Percentiles rank a stretch among this genome's conserved stretches.
Evolutionary conservation across 2,888 invertebrate species (phyloP).

Genomic region (Papilio demoleus): DNA sequence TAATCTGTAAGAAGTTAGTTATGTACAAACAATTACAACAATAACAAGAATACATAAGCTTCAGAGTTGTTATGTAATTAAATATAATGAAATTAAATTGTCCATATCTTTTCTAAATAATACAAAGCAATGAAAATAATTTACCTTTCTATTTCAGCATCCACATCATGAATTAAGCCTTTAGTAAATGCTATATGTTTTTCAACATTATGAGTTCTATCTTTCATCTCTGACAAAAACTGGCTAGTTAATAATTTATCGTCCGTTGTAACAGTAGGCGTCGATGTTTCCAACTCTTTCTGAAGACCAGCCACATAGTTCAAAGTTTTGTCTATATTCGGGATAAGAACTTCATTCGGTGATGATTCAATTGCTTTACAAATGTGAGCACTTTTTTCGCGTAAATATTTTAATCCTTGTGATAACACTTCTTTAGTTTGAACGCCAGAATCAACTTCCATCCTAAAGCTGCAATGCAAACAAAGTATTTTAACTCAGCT

Average conservation of each 20-base stretch:
- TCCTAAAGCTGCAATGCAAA: constrained; percentile 49
- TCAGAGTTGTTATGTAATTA: too few relatives aligned
- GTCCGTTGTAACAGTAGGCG: constrained; percentile 60
- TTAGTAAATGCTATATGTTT: constrained; percentile 65
- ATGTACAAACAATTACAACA: neutral
- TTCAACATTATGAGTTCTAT: constrained; percentile 63
- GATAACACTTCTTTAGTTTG: constrained; percentile 59
- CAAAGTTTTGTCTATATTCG: constrained; percentile 56
- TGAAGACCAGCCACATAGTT: constrained; percentile 64
- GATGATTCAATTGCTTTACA: constrained; percentile 65
- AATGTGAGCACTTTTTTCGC: constrained; percentile 60
- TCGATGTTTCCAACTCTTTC: constrained; percentile 60
- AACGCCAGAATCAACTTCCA: constrained; percentile 54
- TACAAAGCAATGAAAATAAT: constrained; percentile 8
- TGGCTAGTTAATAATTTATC: constrained; percentile 65
- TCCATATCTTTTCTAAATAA: too few relatives aligned
- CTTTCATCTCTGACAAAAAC: constrained; percentile 65
- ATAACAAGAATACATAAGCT: neutral
- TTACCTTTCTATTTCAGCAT: constrained; percentile 69
- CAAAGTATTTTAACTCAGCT: neutral
- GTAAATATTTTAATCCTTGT: constrained; percentile 62
- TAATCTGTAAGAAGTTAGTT: constrained; percentile 56
- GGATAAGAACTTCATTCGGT: constrained; percentile 52
- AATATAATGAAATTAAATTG: too few relatives aligned
- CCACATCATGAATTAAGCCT: constrained; percentile 65